phyloP scores from a whole-genome alignment of 1,140 invertebrate species.

The Dreissena rostriformis region DNA sequence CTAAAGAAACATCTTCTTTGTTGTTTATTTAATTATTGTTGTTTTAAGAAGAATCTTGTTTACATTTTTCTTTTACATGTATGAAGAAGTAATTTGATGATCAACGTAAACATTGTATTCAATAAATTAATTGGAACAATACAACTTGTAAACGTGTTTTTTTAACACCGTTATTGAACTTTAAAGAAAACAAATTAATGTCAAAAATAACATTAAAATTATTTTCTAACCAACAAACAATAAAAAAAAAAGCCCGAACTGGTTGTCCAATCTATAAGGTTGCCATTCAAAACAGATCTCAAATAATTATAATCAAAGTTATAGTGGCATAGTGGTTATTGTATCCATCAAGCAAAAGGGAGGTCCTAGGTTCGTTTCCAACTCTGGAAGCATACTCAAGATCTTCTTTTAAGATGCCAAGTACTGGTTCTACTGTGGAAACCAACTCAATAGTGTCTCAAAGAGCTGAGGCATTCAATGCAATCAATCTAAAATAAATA shows the following conservation, averaged over 20 bases:
- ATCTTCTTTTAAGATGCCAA: background rate
- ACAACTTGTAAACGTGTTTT: too few relatives aligned
- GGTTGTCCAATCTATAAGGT: background rate
- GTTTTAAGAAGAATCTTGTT: too few relatives aligned
- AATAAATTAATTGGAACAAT: too few relatives aligned
- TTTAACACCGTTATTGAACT: too few relatives aligned
- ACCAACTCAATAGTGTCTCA: background rate
- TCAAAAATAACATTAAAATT: too few relatives aligned
- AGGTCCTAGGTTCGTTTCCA: background rate
- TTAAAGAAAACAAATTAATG: too few relatives aligned
- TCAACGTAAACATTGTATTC: too few relatives aligned
- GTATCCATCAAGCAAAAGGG: background rate
- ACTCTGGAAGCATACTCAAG: background rate
- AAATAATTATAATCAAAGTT: background rate
- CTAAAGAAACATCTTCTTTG: too few relatives aligned
- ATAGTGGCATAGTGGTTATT: background rate
- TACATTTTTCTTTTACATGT: too few relatives aligned
- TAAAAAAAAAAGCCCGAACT: background rate
- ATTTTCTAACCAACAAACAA: too few relatives aligned
- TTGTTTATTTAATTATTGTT: too few relatives aligned
- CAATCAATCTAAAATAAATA: slow-evolving; percentile 10
- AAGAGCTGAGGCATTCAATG: background rate
- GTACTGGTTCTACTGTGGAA: background rate
- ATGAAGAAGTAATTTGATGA: too few relatives aligned
- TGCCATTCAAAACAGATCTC: background rate